Evolutionary conservation across 2,888 invertebrate genomes (phyloP).

Genomic region (Melanargia galathea): DNA sequence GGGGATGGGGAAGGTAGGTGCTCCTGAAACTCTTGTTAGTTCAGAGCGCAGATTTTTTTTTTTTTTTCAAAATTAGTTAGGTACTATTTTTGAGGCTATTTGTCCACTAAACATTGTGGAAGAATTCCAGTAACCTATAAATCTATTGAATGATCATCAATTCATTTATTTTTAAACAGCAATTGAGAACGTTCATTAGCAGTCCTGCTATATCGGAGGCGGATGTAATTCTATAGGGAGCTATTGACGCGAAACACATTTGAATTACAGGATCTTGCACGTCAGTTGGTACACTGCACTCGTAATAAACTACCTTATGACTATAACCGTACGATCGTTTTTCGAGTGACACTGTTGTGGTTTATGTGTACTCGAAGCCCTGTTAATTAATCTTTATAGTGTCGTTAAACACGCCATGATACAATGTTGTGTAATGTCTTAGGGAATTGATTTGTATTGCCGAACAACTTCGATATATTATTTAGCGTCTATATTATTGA

Average conservation of each 20-base stretch:
- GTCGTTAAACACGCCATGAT: conserved; percentile 35
- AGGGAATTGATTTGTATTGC: conserved; percentile 34
- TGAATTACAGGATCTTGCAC: conserved; percentile 29
- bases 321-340: not conserved
- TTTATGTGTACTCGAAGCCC: conserved; percentile 23
- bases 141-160: conserved; percentile 19
- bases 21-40: no score
- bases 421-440: conserved; percentile 30
- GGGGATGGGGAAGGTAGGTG: no score
- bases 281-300: not conserved
- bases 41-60: no score
- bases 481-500: not conserved
- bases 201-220: conserved; percentile 35
- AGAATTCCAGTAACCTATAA: conserved; percentile 5
- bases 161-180: conserved; percentile 19
- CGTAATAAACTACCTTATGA: conserved; percentile 8
- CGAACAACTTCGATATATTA: conserved; percentile 8
- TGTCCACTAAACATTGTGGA: no score
- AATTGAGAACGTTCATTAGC: conserved; percentile 37
- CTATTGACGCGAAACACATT: conserved; percentile 31
- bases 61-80: no score
- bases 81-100: no score
- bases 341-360: not conserved
- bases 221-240: conserved; percentile 27
- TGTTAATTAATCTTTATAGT: conserved; percentile 38